phyloP scores from a whole-genome alignment of 53 echinoderm and acorn worm species.

The Echinometra lucunter region DNA sequence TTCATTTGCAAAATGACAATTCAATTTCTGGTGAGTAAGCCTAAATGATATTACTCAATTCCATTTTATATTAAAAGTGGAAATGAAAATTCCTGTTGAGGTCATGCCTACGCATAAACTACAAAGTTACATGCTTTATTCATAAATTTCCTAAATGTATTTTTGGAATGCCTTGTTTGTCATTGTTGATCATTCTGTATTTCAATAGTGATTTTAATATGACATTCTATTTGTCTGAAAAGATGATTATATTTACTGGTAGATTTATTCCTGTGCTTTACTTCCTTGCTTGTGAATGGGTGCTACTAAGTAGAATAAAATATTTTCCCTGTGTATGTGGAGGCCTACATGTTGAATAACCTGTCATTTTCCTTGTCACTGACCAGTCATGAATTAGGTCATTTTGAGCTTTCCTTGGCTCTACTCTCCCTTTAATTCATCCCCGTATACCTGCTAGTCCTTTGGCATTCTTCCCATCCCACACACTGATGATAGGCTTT shows the following conservation, averaged over 20 bases:
- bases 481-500: constrained; percentile 33
- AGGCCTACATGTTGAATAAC: no score
- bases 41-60: background rate
- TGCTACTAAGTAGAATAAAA: no score
- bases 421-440: constrained; percentile 26
- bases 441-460: background rate
- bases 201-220: no score
- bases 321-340: no score
- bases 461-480: constrained; percentile 26
- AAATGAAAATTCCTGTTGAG: background rate
- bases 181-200: no score
- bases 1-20: background rate
- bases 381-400: constrained; percentile 7
- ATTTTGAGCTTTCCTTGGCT: background rate
- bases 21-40: background rate
- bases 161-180: no score
- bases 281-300: no score
- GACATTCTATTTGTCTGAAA: no score
- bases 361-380: background rate
- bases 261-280: no score
- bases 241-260: no score
- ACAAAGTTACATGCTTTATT: background rate
- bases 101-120: background rate
- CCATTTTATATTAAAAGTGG: background rate
- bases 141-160: background rate